A percentile compares a stretch with the other conserved stretches of the same genome.
phyloP scores from a whole-genome alignment of 2,797 vertebrate species.

The Onychomys leucogaster region DNA sequence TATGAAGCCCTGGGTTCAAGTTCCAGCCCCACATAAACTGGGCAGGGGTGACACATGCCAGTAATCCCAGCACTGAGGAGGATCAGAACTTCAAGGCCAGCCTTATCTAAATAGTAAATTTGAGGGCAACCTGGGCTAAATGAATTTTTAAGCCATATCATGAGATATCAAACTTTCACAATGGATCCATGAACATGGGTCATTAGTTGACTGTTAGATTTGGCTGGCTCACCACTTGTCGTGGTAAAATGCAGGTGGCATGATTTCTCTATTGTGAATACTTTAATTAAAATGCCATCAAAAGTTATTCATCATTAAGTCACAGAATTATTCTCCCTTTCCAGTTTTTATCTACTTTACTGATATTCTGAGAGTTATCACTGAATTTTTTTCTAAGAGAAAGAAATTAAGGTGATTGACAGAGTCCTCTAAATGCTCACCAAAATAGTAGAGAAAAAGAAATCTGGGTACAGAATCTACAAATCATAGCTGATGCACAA shows the following conservation, averaged over 20 bases:
- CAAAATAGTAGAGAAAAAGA: conserved; percentile 68
- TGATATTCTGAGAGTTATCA: conserved; percentile 56
- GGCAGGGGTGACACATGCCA: not conserved
- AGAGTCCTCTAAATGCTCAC: conserved; percentile 61
- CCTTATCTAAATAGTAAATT: not conserved
- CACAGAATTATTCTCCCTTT: conserved; percentile 39
- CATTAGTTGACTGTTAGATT: not conserved
- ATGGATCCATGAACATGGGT: not conserved
- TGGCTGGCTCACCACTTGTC: not conserved
- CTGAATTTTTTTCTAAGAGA: conserved; percentile 44
- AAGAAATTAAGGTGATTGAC: conserved; percentile 46
- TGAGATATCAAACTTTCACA: not conserved
- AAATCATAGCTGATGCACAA: conserved; percentile 41
- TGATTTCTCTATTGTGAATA: not conserved
- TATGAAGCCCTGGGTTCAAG: not conserved
- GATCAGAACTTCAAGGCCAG: not conserved
- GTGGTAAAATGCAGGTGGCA: not conserved
- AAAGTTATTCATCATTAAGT: conserved; percentile 35
- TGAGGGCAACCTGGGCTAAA: not conserved
- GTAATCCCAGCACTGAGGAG: too few species aligned
- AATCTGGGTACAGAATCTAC: conserved; percentile 54
- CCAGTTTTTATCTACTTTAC: not conserved
- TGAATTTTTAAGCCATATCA: not conserved
- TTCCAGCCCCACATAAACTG: not conserved
- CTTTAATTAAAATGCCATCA: conserved; percentile 36